Conservation (phyloP, 2,797 vertebrate species). For the Danio aesculapii region DNA sequence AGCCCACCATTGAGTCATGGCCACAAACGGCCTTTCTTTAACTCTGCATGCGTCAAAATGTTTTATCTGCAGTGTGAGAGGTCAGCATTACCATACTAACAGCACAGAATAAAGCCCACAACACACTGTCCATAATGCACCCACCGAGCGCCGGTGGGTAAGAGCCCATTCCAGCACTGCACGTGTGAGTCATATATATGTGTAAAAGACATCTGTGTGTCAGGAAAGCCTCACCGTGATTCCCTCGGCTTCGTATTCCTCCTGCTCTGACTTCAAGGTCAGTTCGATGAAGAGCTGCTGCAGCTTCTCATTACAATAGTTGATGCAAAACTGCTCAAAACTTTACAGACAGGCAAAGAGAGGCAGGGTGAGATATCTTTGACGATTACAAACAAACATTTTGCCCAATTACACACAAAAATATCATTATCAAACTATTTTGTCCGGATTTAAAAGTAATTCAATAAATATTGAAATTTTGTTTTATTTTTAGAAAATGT, state of each 20-base stretch:
- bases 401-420: no score
- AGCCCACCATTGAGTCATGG: slow-evolving; percentile 48
- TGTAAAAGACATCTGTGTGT: not conserved
- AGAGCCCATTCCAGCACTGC: slow-evolving; percentile 1
- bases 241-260: slow-evolving; percentile 96
- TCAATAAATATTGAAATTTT: not conserved
- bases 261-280: slow-evolving; percentile 96
- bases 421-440: no score
- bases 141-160: slow-evolving; percentile 63
- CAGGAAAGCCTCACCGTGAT: slow-evolving; percentile 86
- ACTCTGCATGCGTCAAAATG: slow-evolving; percentile 19
- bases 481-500: not conserved
- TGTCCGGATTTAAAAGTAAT: not conserved
- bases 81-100: slow-evolving; percentile 64
- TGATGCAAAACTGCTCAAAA: slow-evolving; percentile 99
- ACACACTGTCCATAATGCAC: slow-evolving; percentile 64
- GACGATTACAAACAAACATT: not conserved
- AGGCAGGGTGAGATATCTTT: not conserved
- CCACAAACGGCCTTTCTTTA: slow-evolving; percentile 57
- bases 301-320: slow-evolving; percentile 97
- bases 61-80: slow-evolving; percentile 19
- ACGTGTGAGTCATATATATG: slow-evolving; percentile 2
- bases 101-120: slow-evolving; percentile 59
- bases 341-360: slow-evolving; percentile 69
- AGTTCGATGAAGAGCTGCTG: slow-evolving; percentile 98